These are phyloP conservation scores for Myotis vivesi DNA, from an alignment of 2,797 vertebrate genomes.

Conservation along the genomic window DNA sequence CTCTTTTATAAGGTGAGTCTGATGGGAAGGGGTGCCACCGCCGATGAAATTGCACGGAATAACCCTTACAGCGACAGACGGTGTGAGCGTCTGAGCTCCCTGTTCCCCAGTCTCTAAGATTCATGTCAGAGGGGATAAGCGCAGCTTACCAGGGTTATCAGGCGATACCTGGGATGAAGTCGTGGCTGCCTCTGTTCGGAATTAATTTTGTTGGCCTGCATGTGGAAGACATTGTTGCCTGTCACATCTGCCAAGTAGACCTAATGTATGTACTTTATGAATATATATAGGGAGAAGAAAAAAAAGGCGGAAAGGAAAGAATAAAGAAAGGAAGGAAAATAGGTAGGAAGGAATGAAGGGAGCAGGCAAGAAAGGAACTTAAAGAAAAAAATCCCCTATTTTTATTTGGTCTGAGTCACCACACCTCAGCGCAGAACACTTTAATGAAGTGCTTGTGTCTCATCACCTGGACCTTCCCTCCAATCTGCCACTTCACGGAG, in stretches of 20 bases:
- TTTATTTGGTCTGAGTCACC: slow-evolving; percentile 39
- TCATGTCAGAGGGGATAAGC: slow-evolving; percentile 88
- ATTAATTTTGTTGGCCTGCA: slow-evolving; percentile 63
- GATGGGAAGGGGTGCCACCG: slow-evolving; percentile 60
- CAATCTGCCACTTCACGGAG: slow-evolving; percentile 80
- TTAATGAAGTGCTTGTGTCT: slow-evolving; percentile 31
- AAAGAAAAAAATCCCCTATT: background rate
- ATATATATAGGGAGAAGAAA: background rate
- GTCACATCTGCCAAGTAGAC: slow-evolving; percentile 14
- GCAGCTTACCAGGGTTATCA: slow-evolving; percentile 89
- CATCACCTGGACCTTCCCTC: slow-evolving; percentile 66
- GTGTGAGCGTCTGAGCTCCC: slow-evolving; percentile 72
- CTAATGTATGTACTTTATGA: background rate
- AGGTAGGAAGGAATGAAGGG: background rate
- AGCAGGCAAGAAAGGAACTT: background rate
- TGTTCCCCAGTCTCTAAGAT: slow-evolving; percentile 57
- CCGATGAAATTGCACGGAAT: slow-evolving; percentile 72
- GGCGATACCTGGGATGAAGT: slow-evolving; percentile 82
- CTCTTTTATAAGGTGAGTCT: slow-evolving; percentile 72
- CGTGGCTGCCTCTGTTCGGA: slow-evolving; percentile 78
- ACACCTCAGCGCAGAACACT: background rate
- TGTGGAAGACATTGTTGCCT: slow-evolving; percentile 41
- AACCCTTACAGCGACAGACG: slow-evolving; percentile 69
- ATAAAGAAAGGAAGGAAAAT: background rate
- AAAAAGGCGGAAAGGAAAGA: too few species aligned